A percentile compares a stretch with the other conserved stretches of the same genome.
Conservation (phyloP, 2,113 vertebrate species). For the Macquaria australasica region DNA sequence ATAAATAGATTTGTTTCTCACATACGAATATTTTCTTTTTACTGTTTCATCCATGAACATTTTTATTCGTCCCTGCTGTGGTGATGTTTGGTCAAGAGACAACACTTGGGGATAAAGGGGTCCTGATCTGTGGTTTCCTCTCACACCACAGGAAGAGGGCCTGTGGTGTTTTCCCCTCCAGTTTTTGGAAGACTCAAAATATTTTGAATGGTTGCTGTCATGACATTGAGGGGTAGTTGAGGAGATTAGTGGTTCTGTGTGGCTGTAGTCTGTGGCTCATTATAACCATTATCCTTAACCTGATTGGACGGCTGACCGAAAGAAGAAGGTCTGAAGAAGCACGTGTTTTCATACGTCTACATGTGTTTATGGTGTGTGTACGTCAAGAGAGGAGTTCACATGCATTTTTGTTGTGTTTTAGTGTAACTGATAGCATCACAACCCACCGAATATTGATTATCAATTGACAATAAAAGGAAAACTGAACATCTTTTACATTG, state of each 20-base stretch:
- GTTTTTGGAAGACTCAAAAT: slow-evolving; percentile 44
- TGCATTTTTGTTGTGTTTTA: neutral
- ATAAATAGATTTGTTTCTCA: neutral
- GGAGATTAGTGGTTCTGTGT: slow-evolving; percentile 45
- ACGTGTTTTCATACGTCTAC: slow-evolving; percentile 9
- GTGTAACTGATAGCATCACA: neutral
- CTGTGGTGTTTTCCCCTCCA: slow-evolving; percentile 39
- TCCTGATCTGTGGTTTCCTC: slow-evolving; percentile 49
- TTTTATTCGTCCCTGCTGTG: neutral
- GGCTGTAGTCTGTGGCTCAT: slow-evolving; percentile 46
- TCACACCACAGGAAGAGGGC: slow-evolving; percentile 13
- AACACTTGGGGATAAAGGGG: neutral
- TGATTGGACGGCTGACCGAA: slow-evolving; percentile 29
- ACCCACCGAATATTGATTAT: neutral
- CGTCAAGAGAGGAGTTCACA: neutral
- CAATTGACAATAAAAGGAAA: neutral
- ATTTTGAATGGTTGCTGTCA: slow-evolving; percentile 56
- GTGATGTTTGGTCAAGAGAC: neutral
- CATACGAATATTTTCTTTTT: neutral
- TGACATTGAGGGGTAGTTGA: slow-evolving; percentile 42
- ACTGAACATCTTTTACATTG: neutral
- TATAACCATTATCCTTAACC: slow-evolving; percentile 46
- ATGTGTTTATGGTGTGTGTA: neutral
- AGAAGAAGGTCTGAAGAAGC: neutral
- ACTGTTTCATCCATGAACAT: neutral